These are phyloP conservation scores for Apamea sordens DNA, from an alignment of 2,888 invertebrate species.

Conservation along the genomic window DNA sequence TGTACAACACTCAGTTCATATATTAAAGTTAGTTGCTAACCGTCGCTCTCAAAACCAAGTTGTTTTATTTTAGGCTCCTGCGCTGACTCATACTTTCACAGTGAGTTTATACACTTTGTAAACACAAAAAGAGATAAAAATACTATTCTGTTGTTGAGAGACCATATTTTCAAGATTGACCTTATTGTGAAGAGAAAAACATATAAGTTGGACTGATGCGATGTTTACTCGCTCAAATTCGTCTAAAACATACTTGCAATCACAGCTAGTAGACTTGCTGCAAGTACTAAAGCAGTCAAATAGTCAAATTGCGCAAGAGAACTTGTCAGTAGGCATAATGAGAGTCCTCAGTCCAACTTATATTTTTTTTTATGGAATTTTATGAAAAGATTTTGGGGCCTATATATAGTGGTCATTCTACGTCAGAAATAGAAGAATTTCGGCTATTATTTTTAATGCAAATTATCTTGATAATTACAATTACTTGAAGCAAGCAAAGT, in stretches of 20 bases:
- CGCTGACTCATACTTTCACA: not conserved
- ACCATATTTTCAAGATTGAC: not conserved
- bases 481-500: slow-evolving; percentile 45
- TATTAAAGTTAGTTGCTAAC: too few relatives aligned
- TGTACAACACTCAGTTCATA: too few relatives aligned
- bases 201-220: not conserved
- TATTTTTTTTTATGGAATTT: slow-evolving; percentile 21
- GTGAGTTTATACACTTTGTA: not conserved
- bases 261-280: not conserved
- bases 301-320: not conserved
- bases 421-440: slow-evolving; percentile 30
- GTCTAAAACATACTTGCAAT: not conserved
- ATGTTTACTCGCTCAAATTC: not conserved
- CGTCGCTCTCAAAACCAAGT: too few relatives aligned
- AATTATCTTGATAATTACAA: slow-evolving; percentile 48
- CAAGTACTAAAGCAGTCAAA: too few relatives aligned
- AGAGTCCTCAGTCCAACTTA: slow-evolving; percentile 7
- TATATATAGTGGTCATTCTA: slow-evolving; percentile 17
- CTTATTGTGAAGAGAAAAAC: not conserved
- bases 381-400: not conserved
- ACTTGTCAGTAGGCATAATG: not conserved
- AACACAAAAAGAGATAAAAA: not conserved
- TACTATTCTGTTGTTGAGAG: not conserved
- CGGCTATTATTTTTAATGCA: slow-evolving; percentile 55
- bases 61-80: too few relatives aligned